These are phyloP conservation scores for Drosophila koepferae DNA, from an alignment of 2,888 invertebrate species.

Conservation along the genomic window DNA sequence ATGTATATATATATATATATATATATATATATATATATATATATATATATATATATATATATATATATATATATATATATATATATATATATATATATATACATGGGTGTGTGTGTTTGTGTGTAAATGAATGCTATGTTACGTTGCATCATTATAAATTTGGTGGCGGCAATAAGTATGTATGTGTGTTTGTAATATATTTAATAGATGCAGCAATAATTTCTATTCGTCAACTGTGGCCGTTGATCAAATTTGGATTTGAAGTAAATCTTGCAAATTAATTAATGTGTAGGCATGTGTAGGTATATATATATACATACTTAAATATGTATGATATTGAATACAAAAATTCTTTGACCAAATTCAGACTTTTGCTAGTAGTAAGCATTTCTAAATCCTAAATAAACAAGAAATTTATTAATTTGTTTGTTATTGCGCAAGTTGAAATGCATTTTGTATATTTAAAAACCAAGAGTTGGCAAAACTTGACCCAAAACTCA, in stretches of 20 bases:
- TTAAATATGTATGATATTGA: background rate
- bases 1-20: too few relatives aligned
- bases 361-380: background rate
- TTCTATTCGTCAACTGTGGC: background rate
- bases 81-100: too few relatives aligned
- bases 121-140: too few relatives aligned
- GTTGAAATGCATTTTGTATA: constrained; percentile 2
- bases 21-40: too few relatives aligned
- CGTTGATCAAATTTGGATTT: constrained; percentile 15
- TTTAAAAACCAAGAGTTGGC: background rate
- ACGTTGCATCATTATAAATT: background rate
- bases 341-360: background rate
- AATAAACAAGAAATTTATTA: background rate
- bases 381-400: background rate
- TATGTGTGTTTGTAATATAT: background rate
- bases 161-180: background rate
- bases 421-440: constrained; percentile 31
- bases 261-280: constrained; percentile 19
- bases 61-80: too few relatives aligned
- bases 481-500: constrained; percentile 11
- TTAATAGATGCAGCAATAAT: constrained; percentile 7
- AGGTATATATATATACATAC: constrained; percentile 12
- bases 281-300: constrained; percentile 24
- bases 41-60: too few relatives aligned
- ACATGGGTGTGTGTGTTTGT: too few relatives aligned